phyloP scores from a whole-genome alignment of 1,140 invertebrate genomes.

The Copidosoma floridanum region DNA sequence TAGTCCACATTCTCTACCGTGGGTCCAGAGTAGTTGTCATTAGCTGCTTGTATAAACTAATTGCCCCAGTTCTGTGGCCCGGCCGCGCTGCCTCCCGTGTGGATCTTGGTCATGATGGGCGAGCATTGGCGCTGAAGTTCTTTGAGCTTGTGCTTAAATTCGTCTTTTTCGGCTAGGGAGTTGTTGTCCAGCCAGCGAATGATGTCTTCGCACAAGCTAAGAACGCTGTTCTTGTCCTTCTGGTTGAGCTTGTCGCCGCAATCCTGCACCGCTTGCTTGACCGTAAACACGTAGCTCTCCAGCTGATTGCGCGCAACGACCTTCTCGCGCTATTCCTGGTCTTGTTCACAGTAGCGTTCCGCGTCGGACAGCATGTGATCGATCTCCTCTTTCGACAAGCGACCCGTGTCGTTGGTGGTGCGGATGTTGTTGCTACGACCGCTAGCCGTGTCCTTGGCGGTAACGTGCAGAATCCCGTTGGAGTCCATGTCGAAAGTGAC shows the following conservation, averaged over 20 bases:
- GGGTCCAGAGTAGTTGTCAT: conserved; percentile 48
- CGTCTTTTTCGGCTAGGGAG: conserved; percentile 72
- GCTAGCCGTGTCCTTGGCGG: conserved; percentile 75
- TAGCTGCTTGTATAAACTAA: conserved; percentile 28
- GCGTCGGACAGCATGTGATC: conserved; percentile 86
- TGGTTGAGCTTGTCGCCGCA: conserved; percentile 40
- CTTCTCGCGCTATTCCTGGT: conserved; percentile 59
- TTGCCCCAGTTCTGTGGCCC: conserved; percentile 38
- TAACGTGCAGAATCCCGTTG: conserved; percentile 79
- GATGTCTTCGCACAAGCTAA: conserved; percentile 51
- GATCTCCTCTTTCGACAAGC: conserved; percentile 87
- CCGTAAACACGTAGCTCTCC: conserved; percentile 70
- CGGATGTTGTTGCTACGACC: conserved; percentile 74
- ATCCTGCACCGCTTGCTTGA: conserved; percentile 59
- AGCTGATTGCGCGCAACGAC: conserved; percentile 67
- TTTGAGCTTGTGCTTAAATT: conserved; percentile 74
- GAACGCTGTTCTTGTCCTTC: conserved; percentile 38
- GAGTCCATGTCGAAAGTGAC: conserved; percentile 79
- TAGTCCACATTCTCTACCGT: conserved; percentile 68
- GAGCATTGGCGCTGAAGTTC: conserved; percentile 69
- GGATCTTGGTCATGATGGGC: conserved; percentile 76
- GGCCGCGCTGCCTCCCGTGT: conserved; percentile 55
- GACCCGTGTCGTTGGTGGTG: conserved; percentile 92
- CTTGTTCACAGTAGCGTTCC: conserved; percentile 65
- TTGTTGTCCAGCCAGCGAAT: conserved; percentile 64